Evolutionary conservation across 2,888 invertebrate species (phyloP).

Genomic region (Pegoplata infirma): DNA sequence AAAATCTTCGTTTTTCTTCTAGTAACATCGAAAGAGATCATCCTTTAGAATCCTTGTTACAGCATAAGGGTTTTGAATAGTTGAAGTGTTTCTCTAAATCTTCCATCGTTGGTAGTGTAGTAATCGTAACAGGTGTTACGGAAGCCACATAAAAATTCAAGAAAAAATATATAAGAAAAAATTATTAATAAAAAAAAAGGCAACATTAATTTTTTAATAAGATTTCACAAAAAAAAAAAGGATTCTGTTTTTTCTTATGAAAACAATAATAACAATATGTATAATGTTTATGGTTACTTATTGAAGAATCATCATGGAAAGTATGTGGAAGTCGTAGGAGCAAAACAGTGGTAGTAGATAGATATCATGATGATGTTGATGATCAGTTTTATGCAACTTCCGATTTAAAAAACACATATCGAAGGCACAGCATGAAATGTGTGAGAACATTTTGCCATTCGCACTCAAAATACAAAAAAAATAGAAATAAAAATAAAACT

Average conservation of each 20-base stretch:
- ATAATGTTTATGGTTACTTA: constrained; percentile 37
- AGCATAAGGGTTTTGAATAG: constrained; percentile 52
- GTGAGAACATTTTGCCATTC: constrained; percentile 76
- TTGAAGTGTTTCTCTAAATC: constrained; percentile 38
- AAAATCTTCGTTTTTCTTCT: constrained; percentile 34
- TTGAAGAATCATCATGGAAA: constrained; percentile 22
- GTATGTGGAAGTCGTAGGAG: background rate
- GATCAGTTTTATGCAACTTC: constrained; percentile 58
- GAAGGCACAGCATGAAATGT: constrained; percentile 72
- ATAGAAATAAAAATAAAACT: background rate
- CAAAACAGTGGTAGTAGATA: too few relatives aligned
- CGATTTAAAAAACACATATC: constrained; percentile 52
- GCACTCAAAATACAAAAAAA: constrained; percentile 45
- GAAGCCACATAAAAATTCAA: constrained; percentile 73
- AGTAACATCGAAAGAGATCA: constrained; percentile 25
- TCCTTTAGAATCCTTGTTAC: constrained; percentile 20
- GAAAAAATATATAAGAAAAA: constrained; percentile 64
- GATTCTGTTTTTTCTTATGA: constrained; percentile 33
- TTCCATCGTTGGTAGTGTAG: constrained; percentile 49
- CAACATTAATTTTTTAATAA: constrained; percentile 72
- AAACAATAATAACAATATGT: constrained; percentile 32
- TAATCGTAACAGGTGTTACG: constrained; percentile 77
- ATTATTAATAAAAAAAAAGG: constrained; percentile 67
- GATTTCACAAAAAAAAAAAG: constrained; percentile 56
- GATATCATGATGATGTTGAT: constrained; percentile 11